Base-by-base conservation (phyloP, 2,888 invertebrate species). In the Perdita meconis region DNA sequence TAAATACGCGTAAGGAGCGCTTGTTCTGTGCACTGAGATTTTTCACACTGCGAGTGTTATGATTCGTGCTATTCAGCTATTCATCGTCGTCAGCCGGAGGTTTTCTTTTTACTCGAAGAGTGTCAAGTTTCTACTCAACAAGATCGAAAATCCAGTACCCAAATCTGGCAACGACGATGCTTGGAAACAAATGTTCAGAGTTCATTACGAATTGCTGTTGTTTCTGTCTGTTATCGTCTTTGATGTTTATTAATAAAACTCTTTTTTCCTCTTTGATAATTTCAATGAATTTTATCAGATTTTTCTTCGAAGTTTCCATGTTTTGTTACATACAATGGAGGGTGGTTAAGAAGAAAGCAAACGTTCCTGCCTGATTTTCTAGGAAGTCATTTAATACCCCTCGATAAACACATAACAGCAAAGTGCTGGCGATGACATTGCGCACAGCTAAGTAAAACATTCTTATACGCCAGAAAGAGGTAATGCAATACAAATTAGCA, bases 141-240 rank as follows among this genome's bases (percentile, higher is more conserved):
- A 38, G 55, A 65, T 40, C 36, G 30, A 36, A 36, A 56, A 13
- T 40, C 57, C 42, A 69, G 6, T 12, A 19, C 3, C 19, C n/a
- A 30, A 2, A 16, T 16, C 8, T 53, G 30, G 22, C 47, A 26
- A 38, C 34, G 26, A 66, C 22, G 55, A 47, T 76, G n/a, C n/a
- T 76, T 73, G 47, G 50, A 55, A 42, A 26, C 42, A 22, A 56
- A 13, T 16, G 42, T 66, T 72, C 66, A 76, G 51, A 42, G 61
- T 61, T 76, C 22, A 51, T 0, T n/a, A 2, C 12, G 47, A 40
- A 47, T 60, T 53, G n/a, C 40, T 50, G 36, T 10, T 24, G 22
- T 30, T 24, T 4, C n/a, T 19, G 36, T 22, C 50, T 0, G 24
- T 12, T 10, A 12, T 36, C 13, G 36, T 36, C 4, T 10, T 1